Conservation (phyloP, 2,113 vertebrate species). For the Ceyx margarethae region DNA sequence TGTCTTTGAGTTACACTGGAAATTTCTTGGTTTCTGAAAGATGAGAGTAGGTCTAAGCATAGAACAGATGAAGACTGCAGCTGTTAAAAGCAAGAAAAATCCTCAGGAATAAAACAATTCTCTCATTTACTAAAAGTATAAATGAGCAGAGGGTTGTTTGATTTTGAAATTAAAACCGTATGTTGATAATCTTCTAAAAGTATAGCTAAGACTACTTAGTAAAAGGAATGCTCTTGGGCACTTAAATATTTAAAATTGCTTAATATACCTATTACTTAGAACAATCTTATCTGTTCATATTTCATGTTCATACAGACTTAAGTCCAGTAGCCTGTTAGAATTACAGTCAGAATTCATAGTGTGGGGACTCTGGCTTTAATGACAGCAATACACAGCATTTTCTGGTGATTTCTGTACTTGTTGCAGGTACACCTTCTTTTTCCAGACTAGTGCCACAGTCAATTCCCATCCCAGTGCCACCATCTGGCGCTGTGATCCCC, state of each 20-base stretch:
- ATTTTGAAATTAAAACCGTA: neutral
- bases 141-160: neutral
- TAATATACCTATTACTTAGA: neutral
- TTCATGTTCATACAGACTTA: neutral
- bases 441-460: no score
- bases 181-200: neutral
- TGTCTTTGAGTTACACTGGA: neutral
- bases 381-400: neutral
- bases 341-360: neutral
- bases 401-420: neutral
- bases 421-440: neutral
- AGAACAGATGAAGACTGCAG: neutral
- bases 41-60: neutral
- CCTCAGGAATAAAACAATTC: neutral
- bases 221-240: neutral
- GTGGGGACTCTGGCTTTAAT: neutral
- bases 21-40: neutral
- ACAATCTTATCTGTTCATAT: neutral
- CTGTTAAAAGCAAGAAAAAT: neutral
- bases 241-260: neutral
- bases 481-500: no score
- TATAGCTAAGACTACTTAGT: neutral
- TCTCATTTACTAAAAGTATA: neutral
- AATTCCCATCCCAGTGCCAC: no score
- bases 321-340: neutral